Base-by-base conservation (phyloP, 2,113 vertebrate species). In the Lasiurus borealis region DNA sequence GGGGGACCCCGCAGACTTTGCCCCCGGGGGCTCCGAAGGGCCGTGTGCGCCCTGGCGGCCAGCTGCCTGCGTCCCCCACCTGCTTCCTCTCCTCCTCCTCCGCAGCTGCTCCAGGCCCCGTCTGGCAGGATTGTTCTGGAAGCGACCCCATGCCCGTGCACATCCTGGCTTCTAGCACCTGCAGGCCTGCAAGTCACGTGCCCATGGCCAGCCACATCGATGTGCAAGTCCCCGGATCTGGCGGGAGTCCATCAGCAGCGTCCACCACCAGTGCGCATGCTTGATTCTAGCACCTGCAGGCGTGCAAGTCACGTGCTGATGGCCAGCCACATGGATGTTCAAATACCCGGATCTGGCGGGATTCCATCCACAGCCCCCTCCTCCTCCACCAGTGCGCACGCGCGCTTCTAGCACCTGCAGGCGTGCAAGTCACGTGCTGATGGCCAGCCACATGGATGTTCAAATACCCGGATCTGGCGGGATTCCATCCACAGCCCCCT, bases 1-100 rank as follows among this genome's bases (percentile, higher is more conserved):
- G n/a, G n/a, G n/a, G n/a, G n/a, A n/a, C n/a, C n/a, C n/a, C n/a
- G n/a, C n/a, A n/a, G n/a, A n/a, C n/a, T n/a, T n/a, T n/a, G n/a
- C n/a, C n/a, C n/a, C n/a, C n/a, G 40, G 40, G 40, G 57, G 59
- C 69, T 44, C 68, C 85, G 9, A 5, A 15, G 46, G 48, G 12
- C 73, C 64, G 23, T 34, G 3, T 0, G 6, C 1, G 4, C 7
- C 16, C n/a, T n/a, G n/a, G n/a, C n/a, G n/a, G n/a, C n/a, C n/a
- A n/a, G n/a, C n/a, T n/a, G n/a, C n/a, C n/a, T n/a, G n/a, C 40
- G 40, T 31, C 40, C 72, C 57, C 57, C 5, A 48, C 59, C 78
- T 25, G 48, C 57, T 54, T 18, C 29, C 16, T 3, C 25, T 14
- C 40, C 40, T 52, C 44, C 66, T 40, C 21, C 8, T 36, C 14